Conservation (phyloP, 2,113 vertebrate genomes). For the Engystomops pustulosus region DNA sequence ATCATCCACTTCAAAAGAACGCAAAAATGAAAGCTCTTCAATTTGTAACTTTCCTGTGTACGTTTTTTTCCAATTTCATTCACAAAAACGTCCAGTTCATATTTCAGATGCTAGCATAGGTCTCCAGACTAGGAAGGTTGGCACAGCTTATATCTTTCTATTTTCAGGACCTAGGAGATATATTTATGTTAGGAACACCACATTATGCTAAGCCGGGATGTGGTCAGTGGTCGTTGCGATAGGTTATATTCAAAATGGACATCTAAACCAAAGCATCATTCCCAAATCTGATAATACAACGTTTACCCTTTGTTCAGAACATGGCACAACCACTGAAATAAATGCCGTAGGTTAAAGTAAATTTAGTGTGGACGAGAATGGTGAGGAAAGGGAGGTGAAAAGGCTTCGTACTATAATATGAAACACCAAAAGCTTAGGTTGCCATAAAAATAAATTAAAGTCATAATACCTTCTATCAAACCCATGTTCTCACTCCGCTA, state of each 20-base stretch:
- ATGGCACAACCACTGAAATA: constrained; percentile 14
- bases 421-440: neutral
- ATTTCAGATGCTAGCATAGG: constrained; percentile 12
- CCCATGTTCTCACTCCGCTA: too few relatives aligned
- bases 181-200: constrained; percentile 57
- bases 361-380: constrained; percentile 19
- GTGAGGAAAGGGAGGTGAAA: neutral
- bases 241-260: constrained; percentile 55
- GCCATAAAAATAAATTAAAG: too few relatives aligned
- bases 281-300: constrained; percentile 51
- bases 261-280: constrained; percentile 24
- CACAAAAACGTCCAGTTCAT: neutral
- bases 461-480: too few relatives aligned
- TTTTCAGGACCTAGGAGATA: constrained; percentile 36
- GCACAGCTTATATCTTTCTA: constrained; percentile 39
- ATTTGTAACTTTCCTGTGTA: too few relatives aligned
- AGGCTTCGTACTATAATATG: neutral
- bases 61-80: neutral
- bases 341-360: constrained; percentile 37
- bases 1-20: too few relatives aligned
- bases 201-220: constrained; percentile 59
- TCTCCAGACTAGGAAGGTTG: neutral
- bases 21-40: too few relatives aligned
- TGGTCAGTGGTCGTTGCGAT: constrained; percentile 43
- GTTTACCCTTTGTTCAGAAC: constrained; percentile 35